phyloP scores from a whole-genome alignment of 2,797 vertebrate species.

The Micropoecilia bifurca region DNA sequence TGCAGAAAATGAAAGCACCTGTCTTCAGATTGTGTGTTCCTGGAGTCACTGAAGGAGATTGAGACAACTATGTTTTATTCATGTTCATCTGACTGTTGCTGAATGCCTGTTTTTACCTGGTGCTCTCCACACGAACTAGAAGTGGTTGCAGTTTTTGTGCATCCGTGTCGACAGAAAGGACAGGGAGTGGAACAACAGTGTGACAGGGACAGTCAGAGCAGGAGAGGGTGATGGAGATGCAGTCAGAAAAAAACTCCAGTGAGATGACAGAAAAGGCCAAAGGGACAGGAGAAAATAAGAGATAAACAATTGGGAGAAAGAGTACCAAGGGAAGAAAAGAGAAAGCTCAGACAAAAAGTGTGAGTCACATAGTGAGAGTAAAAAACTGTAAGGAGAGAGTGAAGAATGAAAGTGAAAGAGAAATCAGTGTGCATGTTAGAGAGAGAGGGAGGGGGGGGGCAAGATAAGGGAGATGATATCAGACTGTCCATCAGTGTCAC shows the following conservation, averaged over 20 bases:
- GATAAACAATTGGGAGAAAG: slow-evolving; percentile 25
- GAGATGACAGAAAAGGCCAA: slow-evolving; percentile 17
- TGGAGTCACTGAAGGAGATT: neutral
- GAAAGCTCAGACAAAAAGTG: slow-evolving; percentile 18
- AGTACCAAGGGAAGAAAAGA: slow-evolving; percentile 18
- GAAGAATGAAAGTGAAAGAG: slow-evolving; percentile 38
- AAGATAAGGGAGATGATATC: slow-evolving; percentile 77
- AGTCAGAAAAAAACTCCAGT: slow-evolving; percentile 30
- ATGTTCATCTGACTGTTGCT: neutral
- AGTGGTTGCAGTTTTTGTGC: neutral
- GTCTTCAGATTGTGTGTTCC: neutral
- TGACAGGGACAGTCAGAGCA: slow-evolving; percentile 3
- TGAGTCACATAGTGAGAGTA: slow-evolving; percentile 33
- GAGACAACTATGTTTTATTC: neutral
- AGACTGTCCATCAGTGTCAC: slow-evolving; percentile 80
- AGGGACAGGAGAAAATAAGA: slow-evolving; percentile 26
- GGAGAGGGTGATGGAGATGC: slow-evolving; percentile 7
- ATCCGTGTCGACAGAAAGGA: slow-evolving; percentile 4
- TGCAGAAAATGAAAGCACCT: neutral
- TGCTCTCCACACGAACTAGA: neutral
- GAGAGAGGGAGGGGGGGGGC: slow-evolving; percentile 14
- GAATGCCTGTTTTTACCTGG: neutral
- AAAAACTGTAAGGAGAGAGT: slow-evolving; percentile 29
- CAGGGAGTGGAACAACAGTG: slow-evolving; percentile 21
- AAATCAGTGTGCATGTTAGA: slow-evolving; percentile 18